These are phyloP conservation scores for Tortrix viridana DNA, from an alignment of 2,888 invertebrate species.

Conservation along the genomic window DNA sequence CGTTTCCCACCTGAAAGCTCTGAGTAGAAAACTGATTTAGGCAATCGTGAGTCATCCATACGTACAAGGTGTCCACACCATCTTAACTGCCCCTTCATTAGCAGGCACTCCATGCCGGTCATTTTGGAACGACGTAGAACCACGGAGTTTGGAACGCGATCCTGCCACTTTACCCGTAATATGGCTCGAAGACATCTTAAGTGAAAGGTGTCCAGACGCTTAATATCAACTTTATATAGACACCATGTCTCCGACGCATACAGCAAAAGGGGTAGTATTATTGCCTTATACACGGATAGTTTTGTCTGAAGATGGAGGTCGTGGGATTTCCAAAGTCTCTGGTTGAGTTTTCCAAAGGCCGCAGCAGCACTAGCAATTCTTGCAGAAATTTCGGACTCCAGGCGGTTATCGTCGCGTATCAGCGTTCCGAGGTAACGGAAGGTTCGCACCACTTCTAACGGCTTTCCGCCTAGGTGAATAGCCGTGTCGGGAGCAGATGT, in stretches of 20 bases:
- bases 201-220: not conserved
- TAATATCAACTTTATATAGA: constrained; percentile 31
- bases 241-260: constrained; percentile 40
- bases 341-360: constrained; percentile 25
- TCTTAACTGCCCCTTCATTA: constrained; percentile 7
- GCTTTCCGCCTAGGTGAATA: constrained; percentile 5
- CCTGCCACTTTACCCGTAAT: constrained; percentile 2
- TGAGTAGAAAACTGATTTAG: constrained; percentile 1
- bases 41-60: constrained; percentile 5
- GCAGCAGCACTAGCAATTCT: constrained; percentile 26
- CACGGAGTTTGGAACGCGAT: constrained; percentile 8
- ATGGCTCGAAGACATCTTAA: not conserved
- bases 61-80: constrained; percentile 14
- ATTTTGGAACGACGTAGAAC: constrained; percentile 6
- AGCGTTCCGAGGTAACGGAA: constrained; percentile 24
- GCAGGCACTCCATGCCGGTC: not conserved
- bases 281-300: constrained; percentile 28
- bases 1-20: not conserved
- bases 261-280: constrained; percentile 31
- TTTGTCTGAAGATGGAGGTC: constrained; percentile 35
- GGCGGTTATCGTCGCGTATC: constrained; percentile 2
- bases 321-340: constrained; percentile 35
- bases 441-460: constrained; percentile 15
- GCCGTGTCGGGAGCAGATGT: not conserved
- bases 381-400: constrained; percentile 5